Evolutionary conservation across 2,113 vertebrate species (phyloP).

Genomic region (Gorsachius goisagi): DNA sequence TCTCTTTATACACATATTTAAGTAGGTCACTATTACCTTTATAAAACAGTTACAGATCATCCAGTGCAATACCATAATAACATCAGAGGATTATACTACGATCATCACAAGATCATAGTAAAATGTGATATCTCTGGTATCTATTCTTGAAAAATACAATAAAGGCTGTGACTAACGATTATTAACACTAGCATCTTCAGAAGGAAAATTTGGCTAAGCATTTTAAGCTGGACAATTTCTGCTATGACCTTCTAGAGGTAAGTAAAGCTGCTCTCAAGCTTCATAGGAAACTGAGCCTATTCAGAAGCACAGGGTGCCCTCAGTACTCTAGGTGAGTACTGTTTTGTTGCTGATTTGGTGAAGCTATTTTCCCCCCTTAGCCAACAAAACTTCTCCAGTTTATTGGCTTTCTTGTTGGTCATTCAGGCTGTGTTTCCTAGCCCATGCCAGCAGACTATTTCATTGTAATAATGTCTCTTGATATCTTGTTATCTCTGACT

Average conservation of each 20-base stretch:
- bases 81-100: not conserved
- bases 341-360: not conserved
- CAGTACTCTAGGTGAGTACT: not conserved
- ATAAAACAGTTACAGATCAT: not conserved
- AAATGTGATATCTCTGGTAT: not conserved
- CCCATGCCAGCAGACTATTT: not conserved
- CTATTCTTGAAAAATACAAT: not conserved
- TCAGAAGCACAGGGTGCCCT: not conserved
- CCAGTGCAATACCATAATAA: not conserved
- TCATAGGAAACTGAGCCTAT: not conserved
- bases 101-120: not conserved
- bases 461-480: not conserved
- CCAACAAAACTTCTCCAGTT: not conserved
- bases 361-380: not conserved
- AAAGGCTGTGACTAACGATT: not conserved
- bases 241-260: not conserved
- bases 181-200: not conserved
- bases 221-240: not conserved
- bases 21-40: constrained; percentile 10
- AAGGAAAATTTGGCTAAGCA: not conserved
- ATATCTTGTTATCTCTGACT: not conserved
- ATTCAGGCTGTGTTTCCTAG: not conserved
- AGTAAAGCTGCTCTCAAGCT: not conserved
- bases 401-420: not conserved
- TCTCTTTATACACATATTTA: not conserved